Evolutionary conservation across 2,888 invertebrate species (phyloP), one percentile per base, ranked within the genome.

Genomic region (Drosophila robusta): DNA sequence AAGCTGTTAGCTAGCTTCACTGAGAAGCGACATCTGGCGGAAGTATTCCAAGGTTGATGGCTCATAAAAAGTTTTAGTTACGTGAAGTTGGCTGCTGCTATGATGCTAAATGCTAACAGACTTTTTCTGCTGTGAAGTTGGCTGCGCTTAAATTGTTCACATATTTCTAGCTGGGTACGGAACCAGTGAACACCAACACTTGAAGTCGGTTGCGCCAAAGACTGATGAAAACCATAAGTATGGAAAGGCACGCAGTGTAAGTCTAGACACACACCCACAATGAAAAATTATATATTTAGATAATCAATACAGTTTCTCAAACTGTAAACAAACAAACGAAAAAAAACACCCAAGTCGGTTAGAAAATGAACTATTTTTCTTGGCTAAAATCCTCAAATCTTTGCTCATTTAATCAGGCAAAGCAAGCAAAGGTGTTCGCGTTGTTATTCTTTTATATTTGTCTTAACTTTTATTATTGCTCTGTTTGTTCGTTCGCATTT

Each of bases 401-500:
- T 16, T 36, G 22, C 12, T 4, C 12, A 38, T 38, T 50, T 7
- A 32, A 50, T 29, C 29, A 18, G 44, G 8, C 34, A 47, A 24
- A 8, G 39, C 18, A 41, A 49, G 18, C 42, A 51, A 56, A 42
- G 24, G 16, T 29, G 16, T 14, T 26, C 32, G 8, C 22, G 6
- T 36, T 55, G 41, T 54, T 50, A 14, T 60, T 38, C 36, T 58
- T 77, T 75, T 65, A 22, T 60, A 64, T 82, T 80, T 80, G 64
- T 80, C 71, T 85, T 82, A 67, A 62, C 66, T 68, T 74, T 80
- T 68, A 75, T 78, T 78, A 52, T 80, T 64, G 76, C 62, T 72
- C 49, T 74, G 66, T 82, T 83, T 80, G 71, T 74, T 85, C 68
- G 77, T 69, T 76, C 83, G 82, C 71, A 75, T 82, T 74, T 85